Conservation (phyloP, 2,113 vertebrate genomes). For the Gracilinanus agilis region DNA sequence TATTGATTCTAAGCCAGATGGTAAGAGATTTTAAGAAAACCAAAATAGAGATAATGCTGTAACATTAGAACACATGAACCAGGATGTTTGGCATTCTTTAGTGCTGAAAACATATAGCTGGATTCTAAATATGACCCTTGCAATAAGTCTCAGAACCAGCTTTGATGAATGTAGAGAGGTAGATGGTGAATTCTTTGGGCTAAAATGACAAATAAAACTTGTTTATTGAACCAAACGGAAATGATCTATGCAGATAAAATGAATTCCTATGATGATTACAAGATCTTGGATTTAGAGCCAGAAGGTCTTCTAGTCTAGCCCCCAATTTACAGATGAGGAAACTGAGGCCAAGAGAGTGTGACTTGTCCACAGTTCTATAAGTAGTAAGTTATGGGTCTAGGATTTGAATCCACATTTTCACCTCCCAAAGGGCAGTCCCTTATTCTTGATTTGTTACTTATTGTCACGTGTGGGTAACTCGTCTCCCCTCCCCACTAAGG, state of each 20-base stretch:
- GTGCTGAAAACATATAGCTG: no score
- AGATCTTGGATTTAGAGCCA: not conserved
- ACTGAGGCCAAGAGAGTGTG: not conserved
- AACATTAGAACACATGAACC: not conserved
- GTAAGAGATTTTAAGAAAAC: not conserved
- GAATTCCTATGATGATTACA: not conserved
- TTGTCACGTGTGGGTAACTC: no score
- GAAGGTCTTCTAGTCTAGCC: not conserved
- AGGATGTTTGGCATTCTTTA: not conserved
- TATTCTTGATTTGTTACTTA: no score
- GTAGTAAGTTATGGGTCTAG: not conserved
- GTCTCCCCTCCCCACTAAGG: no score
- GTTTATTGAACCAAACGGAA: not conserved
- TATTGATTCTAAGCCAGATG: no score
- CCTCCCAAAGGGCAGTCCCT: no score
- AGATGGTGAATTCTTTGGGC: not conserved
- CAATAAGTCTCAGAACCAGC: not conserved
- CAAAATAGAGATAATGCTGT: not conserved
- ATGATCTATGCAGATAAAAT: not conserved
- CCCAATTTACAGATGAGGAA: not conserved
- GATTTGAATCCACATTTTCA: not conserved
- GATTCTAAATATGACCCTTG: no score
- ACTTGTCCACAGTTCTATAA: not conserved
- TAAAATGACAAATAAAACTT: not conserved
- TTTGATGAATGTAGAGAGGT: not conserved